Percentiles rank a stretch among this genome's conserved stretches.
Conservation (phyloP, 2,888 invertebrate species). For the Drosophila ezoana region DNA sequence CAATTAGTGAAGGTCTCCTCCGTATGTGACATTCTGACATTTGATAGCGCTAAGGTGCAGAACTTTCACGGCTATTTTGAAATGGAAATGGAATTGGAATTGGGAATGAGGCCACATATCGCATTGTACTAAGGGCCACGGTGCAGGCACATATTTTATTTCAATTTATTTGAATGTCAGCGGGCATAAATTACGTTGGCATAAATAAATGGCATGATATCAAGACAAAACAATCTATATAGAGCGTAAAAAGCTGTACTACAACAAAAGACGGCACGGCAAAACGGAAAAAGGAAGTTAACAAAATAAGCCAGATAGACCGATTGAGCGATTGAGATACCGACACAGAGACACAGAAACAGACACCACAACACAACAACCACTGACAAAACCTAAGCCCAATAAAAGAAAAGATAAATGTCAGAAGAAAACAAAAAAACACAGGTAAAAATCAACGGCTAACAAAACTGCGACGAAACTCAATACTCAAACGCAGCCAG, state of each 20-base stretch:
- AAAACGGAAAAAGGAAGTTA: constrained; percentile 77
- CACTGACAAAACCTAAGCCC: constrained; percentile 62
- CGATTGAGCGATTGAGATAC: constrained; percentile 73
- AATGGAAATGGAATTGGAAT: constrained; percentile 25
- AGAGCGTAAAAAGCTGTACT: constrained; percentile 66
- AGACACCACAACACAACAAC: constrained; percentile 30
- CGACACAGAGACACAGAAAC: constrained; percentile 44
- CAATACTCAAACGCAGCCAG: constrained; percentile 60
- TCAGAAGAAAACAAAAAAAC: constrained; percentile 42
- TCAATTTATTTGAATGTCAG: constrained; percentile 74
- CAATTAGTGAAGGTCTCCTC: constrained; percentile 35
- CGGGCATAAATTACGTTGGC: constrained; percentile 71
- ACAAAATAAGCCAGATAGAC: constrained; percentile 79
- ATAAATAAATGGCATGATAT: constrained; percentile 69
- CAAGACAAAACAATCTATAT: constrained; percentile 73
- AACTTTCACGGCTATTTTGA: constrained; percentile 53
- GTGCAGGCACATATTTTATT: constrained; percentile 62
- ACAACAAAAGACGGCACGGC: constrained; percentile 51
- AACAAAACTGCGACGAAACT: constrained; percentile 71
- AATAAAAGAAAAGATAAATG: constrained; percentile 78
- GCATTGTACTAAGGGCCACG: constrained; percentile 7
- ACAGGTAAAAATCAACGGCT: constrained; percentile 73
- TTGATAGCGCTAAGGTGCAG: constrained; percentile 50
- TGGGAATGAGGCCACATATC: constrained; percentile 11
- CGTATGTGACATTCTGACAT: constrained; percentile 39